Evolutionary conservation across 2,113 vertebrate species (phyloP).

Genomic region (Phaethon lepturus): DNA sequence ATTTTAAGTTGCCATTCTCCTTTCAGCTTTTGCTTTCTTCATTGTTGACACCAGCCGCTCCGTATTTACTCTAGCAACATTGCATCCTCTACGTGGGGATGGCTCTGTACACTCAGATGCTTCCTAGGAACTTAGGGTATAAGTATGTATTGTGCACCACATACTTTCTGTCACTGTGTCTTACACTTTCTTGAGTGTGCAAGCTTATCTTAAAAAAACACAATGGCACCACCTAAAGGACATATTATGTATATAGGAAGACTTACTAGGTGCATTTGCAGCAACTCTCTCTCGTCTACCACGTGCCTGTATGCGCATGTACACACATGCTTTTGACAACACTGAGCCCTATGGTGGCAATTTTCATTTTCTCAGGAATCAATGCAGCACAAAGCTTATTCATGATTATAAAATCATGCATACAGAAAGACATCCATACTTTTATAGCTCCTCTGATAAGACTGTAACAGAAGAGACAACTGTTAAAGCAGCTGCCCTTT

Average conservation of each 20-base stretch:
- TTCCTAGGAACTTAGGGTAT: constrained; percentile 27
- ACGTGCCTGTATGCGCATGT: accelerated
- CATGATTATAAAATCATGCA: not conserved
- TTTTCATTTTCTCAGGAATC: not conserved
- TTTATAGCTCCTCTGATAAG: constrained; percentile 23
- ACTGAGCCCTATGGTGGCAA: not conserved
- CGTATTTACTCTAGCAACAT: constrained; percentile 29
- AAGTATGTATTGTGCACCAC: not conserved
- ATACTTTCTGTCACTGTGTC: not conserved
- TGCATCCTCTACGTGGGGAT: constrained; percentile 31
- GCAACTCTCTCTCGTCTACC: not conserved
- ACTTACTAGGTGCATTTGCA: accelerated
- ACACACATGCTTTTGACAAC: not conserved
- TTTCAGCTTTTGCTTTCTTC: not conserved
- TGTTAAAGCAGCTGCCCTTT: constrained; percentile 41
- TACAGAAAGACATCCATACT: not conserved
- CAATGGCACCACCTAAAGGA: constrained; percentile 77
- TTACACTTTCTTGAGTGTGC: not conserved
- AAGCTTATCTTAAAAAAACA: constrained; percentile 43
- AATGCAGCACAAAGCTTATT: not conserved
- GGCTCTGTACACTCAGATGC: constrained; percentile 20
- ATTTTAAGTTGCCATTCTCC: not conserved
- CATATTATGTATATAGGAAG: not conserved
- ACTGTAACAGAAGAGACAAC: constrained; percentile 25
- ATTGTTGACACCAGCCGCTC: not conserved